A percentile compares a stretch with the other conserved stretches of the same genome.
These are phyloP conservation scores for Miltochrista miniata DNA, from an alignment of 2,888 invertebrate genomes.

Conservation along the genomic window DNA sequence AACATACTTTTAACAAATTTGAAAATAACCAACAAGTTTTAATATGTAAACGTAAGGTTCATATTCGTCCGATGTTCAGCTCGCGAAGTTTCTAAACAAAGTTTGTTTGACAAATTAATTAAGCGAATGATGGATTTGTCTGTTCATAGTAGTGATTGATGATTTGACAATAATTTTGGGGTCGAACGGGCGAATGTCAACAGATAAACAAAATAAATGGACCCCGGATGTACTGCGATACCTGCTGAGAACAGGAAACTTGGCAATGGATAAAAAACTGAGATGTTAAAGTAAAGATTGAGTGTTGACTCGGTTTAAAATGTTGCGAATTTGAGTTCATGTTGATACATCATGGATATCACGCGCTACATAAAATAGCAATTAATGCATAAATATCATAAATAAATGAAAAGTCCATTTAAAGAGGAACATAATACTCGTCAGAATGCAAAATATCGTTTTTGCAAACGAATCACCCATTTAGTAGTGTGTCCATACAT, in stretches of 20 bases:
- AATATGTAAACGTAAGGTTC: conserved; percentile 20
- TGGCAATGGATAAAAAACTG: no score
- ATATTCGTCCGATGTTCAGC: conserved; percentile 18
- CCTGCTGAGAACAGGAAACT: conserved; percentile 7
- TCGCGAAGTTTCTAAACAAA: conserved; percentile 13
- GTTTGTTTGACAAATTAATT: conserved; percentile 57
- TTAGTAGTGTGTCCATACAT: conserved; percentile 77
- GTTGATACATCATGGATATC: conserved; percentile 11
- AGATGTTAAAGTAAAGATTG: no score
- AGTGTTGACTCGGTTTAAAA: neutral
- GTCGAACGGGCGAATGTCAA: conserved; percentile 48
- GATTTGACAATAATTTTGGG: conserved; percentile 63
- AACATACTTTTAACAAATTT: conserved; percentile 14
- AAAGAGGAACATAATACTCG: conserved; percentile 33
- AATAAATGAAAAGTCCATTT: conserved; percentile 36
- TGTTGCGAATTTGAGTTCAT: no score
- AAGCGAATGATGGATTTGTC: conserved; percentile 58
- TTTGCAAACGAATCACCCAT: conserved; percentile 59
- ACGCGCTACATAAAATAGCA: conserved; percentile 12
- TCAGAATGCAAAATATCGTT: conserved; percentile 32
- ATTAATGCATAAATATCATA: conserved; percentile 13
- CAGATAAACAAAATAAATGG: conserved; percentile 35
- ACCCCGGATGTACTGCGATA: conserved; percentile 14
- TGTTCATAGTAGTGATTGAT: conserved; percentile 62
- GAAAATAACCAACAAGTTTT: conserved; percentile 4